Percentiles rank a stretch among this genome's conserved stretches.
These are phyloP conservation scores for Hartigia nigra DNA, from an alignment of 2,888 invertebrate species.

Conservation along the genomic window DNA sequence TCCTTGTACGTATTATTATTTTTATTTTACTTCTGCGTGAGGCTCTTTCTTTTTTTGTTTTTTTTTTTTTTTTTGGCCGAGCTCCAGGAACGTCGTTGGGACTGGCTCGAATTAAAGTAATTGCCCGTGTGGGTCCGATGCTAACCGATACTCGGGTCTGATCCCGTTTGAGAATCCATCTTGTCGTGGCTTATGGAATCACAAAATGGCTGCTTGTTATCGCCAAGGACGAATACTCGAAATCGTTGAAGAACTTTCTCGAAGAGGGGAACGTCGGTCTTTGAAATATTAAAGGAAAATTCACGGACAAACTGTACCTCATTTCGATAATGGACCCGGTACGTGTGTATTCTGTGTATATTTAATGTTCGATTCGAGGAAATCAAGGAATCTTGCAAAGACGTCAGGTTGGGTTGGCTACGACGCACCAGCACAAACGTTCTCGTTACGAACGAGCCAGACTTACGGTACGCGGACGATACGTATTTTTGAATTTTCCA, in stretches of 20 bases:
- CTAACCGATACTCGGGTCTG: not conserved
- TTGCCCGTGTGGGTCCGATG: slow-evolving; percentile 32
- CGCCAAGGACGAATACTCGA: not conserved
- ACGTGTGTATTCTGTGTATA: too few species aligned
- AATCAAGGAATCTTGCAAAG: too few species aligned
- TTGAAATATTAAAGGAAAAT: too few species aligned
- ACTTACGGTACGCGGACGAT: not conserved
- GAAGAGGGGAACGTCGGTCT: too few species aligned
- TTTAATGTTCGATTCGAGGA: too few species aligned
- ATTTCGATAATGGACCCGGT: too few species aligned
- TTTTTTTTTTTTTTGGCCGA: slow-evolving; percentile 14
- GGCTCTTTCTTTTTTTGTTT: not conserved
- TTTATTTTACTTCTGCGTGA: too few species aligned
- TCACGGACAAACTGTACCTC: too few species aligned
- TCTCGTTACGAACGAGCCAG: not conserved
- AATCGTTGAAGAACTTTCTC: too few species aligned
- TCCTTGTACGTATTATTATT: slow-evolving; percentile 17
- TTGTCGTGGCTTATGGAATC: not conserved
- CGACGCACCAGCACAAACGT: not conserved
- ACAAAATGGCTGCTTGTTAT: not conserved
- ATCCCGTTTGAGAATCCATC: not conserved
- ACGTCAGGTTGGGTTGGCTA: not conserved
- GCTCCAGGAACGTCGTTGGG: not conserved
- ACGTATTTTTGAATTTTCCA: slow-evolving; percentile 31
- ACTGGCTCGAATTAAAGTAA: slow-evolving; percentile 52